Evolutionary conservation across 2,888 invertebrate genomes (phyloP), one percentile per base, ranked within the genome.

Genomic region (Xestia sexstrigata): DNA sequence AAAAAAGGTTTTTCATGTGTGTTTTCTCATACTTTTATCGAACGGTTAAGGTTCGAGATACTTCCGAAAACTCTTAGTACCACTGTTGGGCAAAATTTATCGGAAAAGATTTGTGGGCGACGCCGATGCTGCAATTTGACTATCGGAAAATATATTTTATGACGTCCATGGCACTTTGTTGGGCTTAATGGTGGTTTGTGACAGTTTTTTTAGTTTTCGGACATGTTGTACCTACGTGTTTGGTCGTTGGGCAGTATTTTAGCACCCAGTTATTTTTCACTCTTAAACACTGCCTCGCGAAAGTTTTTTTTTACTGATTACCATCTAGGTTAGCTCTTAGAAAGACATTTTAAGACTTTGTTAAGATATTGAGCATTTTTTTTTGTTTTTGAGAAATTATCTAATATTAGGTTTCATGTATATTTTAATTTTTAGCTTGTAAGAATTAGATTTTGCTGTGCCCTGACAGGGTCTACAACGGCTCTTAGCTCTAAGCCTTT

Each of bases 81-180:
- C 87, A 86, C 69, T 85, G 76, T 78, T 86, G 90, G 87, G 89
- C 91, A 93, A 95, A 95, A 95, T 95, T 95, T 95, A 95, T 95
- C 92, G 94, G 90, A 93, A 94, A 95, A 95, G 95, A 95, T 95
- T 95, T 95, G 95, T 95, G 93, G 92, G 89, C 91, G 86, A 88
- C 90, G 93, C 93, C 94, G 93, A 94, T 94, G 93, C 94, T 92
- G 95, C 95, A 95, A 96, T 95, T 96, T 95, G 94, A 93, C 94
- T 96, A 95, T 95, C 94, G 94, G 94, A 92, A 95, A 95, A 95
- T 95, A 95, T 95, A 95, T 96, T 95, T 95, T 95, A 95, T 95
- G 94, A 94, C 93, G 92, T 94, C 92, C 92, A 91, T 87, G 89
- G 93, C 91, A 93, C 93, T 95, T 94, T 94, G 94, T 93, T 92